Percentiles rank a stretch among this genome's conserved stretches.
phyloP scores from a whole-genome alignment of 2,113 vertebrate genomes.

The Platanista minor region DNA sequence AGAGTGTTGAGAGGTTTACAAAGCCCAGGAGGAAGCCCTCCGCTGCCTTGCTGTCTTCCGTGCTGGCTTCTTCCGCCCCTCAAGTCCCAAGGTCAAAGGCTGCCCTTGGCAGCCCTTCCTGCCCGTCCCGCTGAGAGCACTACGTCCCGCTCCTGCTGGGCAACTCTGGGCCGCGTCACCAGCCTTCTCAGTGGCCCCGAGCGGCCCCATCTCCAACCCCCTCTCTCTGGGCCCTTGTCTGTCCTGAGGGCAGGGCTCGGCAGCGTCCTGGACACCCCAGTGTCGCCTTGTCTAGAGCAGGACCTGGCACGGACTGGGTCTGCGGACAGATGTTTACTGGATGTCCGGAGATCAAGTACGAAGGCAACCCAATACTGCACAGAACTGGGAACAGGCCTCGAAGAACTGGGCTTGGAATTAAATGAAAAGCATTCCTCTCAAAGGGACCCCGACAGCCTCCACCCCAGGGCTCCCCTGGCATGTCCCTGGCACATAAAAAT shows the following conservation, averaged over 20 bases:
- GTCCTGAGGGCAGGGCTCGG: background rate
- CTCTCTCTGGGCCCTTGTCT: too few relatives aligned
- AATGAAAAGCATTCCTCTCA: background rate
- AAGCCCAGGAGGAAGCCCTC: background rate
- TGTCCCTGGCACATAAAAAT: background rate
- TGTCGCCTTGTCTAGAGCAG: too few relatives aligned
- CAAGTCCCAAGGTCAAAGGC: background rate
- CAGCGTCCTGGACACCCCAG: background rate
- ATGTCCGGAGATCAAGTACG: rapidly evolving
- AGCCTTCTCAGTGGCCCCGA: background rate
- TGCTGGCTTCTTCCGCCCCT: background rate
- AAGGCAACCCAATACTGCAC: background rate
- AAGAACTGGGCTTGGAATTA: background rate
- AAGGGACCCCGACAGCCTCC: too few relatives aligned
- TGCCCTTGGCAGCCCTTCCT: rapidly evolving
- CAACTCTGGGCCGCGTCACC: rapidly evolving
- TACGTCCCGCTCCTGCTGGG: too few relatives aligned
- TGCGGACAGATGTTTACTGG: background rate
- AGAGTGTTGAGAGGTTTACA: background rate
- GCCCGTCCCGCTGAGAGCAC: rapidly evolving
- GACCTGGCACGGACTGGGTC: rapidly evolving
- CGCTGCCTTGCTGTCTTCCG: background rate
- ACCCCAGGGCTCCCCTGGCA: background rate
- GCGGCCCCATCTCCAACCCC: rapidly evolving
- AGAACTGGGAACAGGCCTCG: background rate